Base-by-base conservation (phyloP, 2,888 invertebrate species). In the Hololepta plana region DNA sequence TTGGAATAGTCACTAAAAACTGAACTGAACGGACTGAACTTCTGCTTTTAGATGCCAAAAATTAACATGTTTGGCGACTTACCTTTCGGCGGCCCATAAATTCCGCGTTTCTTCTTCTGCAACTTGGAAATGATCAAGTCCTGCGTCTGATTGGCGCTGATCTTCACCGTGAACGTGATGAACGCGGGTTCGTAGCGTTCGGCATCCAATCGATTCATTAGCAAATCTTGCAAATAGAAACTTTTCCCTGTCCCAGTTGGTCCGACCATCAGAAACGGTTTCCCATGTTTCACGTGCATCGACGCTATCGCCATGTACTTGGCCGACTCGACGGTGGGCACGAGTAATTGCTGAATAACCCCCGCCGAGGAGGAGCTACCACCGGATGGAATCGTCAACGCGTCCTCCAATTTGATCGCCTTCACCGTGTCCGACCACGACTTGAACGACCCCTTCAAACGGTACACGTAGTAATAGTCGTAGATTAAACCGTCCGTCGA, bases 181-280 rank as follows among this genome's bases (percentile, higher is more conserved):
- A 81, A 75, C 19, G 74, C 72, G 1, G 82, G 77, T 26, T 74
- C 62, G 49, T 68, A 84, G 37, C 61, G 55, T 0, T 76, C 68
- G 37, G 72, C 66, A 23, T 70, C 60, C 7, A 82, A 47, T 35
- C 64, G 64, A 39, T 67, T 69, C 67, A 74, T 72, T 31, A 76
- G 53, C 40, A 65, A 57, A 42, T 74, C 67, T 55, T 76, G 76
- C 5, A 74, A 64, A 39, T 80, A 76, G 44, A 77, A 77, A 35
- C 77, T 80, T 57, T 87, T 87, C 2, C 85, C 85, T 1, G 84
- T 84, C 14, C 85, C 80, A 2, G 84, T 82, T 1, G 79, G 77
- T 1, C 87, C 87, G 24, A 77, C 72, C 12, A 85, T 53, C 23
- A 85, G 53, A 31, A 77, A 49, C 3, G 79, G 72, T 30, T 63